Base-by-base conservation (phyloP, 2,888 invertebrate species). In the Norana najaformis region DNA sequence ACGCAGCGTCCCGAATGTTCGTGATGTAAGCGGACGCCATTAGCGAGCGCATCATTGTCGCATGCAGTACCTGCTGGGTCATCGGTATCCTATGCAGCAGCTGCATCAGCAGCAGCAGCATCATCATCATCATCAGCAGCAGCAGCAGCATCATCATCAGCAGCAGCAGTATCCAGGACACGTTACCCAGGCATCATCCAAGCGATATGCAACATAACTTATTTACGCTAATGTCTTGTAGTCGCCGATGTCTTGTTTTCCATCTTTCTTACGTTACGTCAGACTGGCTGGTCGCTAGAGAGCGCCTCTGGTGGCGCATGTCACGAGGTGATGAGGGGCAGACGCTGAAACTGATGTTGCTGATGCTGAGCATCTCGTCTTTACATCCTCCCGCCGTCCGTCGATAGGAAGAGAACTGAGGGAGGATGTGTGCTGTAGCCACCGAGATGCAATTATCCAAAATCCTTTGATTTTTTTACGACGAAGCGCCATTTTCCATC, bases 401-500 rank as follows among this genome's bases (percentile, higher is more conserved):
- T 5, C 53, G 23, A 30, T 16, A 30, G n/a, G 69, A 69, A 4
- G 3, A 69, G 30, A n/a, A 69, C n/a, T n/a, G n/a, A 69, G 69
- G 69, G n/a, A n/a, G 69, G 11, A 8, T n/a, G 69, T 13, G 8
- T 2, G 69, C 69, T n/a, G 69, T 23, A 0, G 1, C n/a, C 30
- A 69, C 53, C 53, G 69, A 69, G 69, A 69, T 69, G 69, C 69
- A 69, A 69, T 69, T 69, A 69, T n/a, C 30, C 69, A n/a, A 69
- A 69, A n/a, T 69, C 69, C n/a, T 69, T 69, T 69, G 69, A 69
- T 30, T 69, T n/a, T n/a, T n/a, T 69, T 69, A 69, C n/a, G 69
- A n/a, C 69, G n/a, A 3, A 69, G 69, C 69, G 30, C 69, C 69
- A 69, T 69, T n/a, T 8, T 69, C 16, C 13, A 16, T 69, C 23